Evolutionary conservation across 2,797 vertebrate species (phyloP).

Genomic region (Ibycter americanus): DNA sequence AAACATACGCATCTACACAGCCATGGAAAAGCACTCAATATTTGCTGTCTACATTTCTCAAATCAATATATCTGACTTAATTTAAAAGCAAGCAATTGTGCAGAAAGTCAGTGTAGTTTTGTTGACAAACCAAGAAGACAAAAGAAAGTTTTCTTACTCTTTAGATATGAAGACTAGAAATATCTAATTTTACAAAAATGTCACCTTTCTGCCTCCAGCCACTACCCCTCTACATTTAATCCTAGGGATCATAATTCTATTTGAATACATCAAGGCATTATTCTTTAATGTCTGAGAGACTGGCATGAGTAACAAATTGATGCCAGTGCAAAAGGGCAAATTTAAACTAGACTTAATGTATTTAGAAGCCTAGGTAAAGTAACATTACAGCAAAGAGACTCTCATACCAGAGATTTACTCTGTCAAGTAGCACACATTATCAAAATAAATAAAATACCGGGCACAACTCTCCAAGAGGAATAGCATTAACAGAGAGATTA

Average conservation of each 20-base stretch:
- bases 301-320: not conserved
- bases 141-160: not conserved
- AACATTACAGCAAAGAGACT: constrained; percentile 16
- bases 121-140: not conserved
- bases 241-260: not conserved
- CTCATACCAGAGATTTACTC: constrained; percentile 4
- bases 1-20: not conserved
- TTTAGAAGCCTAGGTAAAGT: constrained; percentile 31
- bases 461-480: not conserved
- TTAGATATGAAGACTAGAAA: not conserved
- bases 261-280: not conserved
- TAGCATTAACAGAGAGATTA: not conserved
- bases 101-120: not conserved
- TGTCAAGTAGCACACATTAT: constrained; percentile 26
- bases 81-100: not conserved
- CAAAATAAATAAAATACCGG: constrained; percentile 56
- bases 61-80: not conserved
- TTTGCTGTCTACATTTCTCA: not conserved
- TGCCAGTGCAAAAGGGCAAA: constrained; percentile 29
- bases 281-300: not conserved
- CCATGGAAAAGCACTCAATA: not conserved
- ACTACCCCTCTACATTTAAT: not conserved
- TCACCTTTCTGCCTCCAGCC: not conserved
- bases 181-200: not conserved
- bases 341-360: constrained; percentile 5